Conservation (phyloP, 30 jellyfish, hydroid and myxozoan genomes). For the Cassiopea xamachana region DNA sequence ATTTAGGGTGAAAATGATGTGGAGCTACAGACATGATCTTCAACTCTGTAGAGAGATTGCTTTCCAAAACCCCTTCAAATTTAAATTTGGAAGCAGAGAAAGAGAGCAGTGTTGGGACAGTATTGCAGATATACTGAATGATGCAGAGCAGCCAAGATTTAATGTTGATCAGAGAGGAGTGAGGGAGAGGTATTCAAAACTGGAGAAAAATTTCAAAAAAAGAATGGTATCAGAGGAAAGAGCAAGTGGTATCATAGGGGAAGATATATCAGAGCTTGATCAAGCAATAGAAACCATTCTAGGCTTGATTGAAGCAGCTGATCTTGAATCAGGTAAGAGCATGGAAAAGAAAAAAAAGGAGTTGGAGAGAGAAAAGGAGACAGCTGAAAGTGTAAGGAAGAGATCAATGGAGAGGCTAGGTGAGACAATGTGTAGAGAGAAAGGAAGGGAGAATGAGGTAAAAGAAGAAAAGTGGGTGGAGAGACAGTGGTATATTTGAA, state of each 20-base stretch:
- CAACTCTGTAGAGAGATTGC: conserved; percentile 17
- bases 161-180: conserved; percentile 25
- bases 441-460: conserved; percentile 8
- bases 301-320: not conserved
- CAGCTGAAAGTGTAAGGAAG: conserved; percentile 24
- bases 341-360: not conserved
- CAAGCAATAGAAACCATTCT: conserved; percentile 10
- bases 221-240: conserved; percentile 2
- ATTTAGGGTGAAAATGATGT: conserved; percentile 4
- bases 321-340: not conserved
- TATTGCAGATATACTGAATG: conserved; percentile 18
- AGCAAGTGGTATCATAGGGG: conserved; percentile 36
- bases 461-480: not conserved
- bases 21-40: conserved; percentile 21
- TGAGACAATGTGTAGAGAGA: conserved; percentile 2
- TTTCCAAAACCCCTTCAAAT: not conserved
- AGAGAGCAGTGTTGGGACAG: conserved; percentile 27
- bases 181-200: conserved; percentile 29
- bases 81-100: conserved; percentile 17
- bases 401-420: conserved; percentile 4
- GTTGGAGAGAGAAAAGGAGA: conserved; percentile 11
- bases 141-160: conserved; percentile 11
- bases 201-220: conserved; percentile 16
- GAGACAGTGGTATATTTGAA: not conserved
- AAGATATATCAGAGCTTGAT: conserved; percentile 30